Percentiles rank a stretch among this genome's conserved stretches.
phyloP scores from a whole-genome alignment of 2,113 vertebrate genomes.

The Lynx canadensis region DNA sequence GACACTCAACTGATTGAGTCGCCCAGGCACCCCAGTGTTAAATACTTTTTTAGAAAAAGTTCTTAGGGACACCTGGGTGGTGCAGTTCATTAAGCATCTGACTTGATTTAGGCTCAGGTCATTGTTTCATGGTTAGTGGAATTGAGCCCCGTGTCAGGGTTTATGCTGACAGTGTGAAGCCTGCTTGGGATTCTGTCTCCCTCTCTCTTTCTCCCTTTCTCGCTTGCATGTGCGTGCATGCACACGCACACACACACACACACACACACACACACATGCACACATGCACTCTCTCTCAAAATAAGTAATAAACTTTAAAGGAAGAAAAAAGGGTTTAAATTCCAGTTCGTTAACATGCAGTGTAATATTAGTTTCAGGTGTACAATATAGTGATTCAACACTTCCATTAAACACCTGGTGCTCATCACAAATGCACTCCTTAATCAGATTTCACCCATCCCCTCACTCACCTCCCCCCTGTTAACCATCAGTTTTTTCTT shows the following conservation, averaged over 20 bases:
- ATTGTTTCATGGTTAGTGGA: too few species aligned
- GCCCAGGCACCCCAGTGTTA: background rate
- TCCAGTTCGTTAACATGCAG: background rate
- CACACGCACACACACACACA: fast-evolving
- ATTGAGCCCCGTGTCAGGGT: too few species aligned
- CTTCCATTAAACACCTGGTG: background rate
- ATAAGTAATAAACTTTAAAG: too few species aligned
- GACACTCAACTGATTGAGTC: too few species aligned
- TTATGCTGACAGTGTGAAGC: too few species aligned
- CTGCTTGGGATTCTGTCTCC: too few species aligned
- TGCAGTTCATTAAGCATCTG: too few species aligned
- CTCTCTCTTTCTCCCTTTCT: too few species aligned
- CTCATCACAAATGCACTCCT: background rate
- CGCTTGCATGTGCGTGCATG: too few species aligned
- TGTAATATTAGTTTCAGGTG: background rate
- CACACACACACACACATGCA: too few species aligned
- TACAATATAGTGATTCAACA: background rate
- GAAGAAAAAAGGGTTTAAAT: background rate
- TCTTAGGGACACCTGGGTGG: background rate
- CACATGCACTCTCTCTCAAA: too few species aligned
- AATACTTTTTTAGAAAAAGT: background rate
- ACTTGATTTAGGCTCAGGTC: too few species aligned
- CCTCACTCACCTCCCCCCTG: background rate
- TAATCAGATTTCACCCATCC: background rate
- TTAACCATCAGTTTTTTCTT: background rate